These are phyloP conservation scores for Drosophila truncata DNA, from an alignment of 1,140 invertebrate species.

Conservation along the genomic window DNA sequence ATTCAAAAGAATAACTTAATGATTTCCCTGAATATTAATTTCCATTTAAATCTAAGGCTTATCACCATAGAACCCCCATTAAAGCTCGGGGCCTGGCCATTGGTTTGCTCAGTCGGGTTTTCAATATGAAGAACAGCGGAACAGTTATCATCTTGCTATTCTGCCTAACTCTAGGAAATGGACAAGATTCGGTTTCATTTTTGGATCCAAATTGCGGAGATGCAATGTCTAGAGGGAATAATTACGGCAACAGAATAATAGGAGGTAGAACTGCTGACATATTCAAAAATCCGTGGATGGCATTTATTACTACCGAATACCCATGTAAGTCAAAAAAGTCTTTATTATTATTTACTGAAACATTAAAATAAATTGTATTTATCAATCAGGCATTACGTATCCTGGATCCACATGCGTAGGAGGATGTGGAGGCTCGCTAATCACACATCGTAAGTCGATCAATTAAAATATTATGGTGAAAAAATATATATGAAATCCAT, in stretches of 20 bases:
- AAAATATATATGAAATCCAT: no score
- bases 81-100: background rate
- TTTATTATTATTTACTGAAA: background rate
- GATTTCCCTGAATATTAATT: no score
- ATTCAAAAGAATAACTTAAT: no score
- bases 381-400: background rate
- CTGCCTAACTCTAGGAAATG: background rate
- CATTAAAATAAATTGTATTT: background rate
- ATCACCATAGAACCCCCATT: background rate
- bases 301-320: background rate
- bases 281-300: constrained; percentile 13
- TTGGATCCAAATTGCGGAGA: background rate
- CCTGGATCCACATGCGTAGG: background rate
- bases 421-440: constrained; percentile 13
- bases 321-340: background rate
- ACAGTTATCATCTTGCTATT: background rate
- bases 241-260: no score
- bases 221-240: no score
- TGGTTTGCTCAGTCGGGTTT: background rate
- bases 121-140: background rate
- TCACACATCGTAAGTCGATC: constrained; percentile 1
- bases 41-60: background rate
- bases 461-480: no score
- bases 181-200: background rate
- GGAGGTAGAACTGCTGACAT: background rate